A percentile compares a stretch with the other conserved stretches of the same genome.
Evolutionary conservation across 2,888 invertebrate species (phyloP).

Genomic region (Ennomos fuscantarius): DNA sequence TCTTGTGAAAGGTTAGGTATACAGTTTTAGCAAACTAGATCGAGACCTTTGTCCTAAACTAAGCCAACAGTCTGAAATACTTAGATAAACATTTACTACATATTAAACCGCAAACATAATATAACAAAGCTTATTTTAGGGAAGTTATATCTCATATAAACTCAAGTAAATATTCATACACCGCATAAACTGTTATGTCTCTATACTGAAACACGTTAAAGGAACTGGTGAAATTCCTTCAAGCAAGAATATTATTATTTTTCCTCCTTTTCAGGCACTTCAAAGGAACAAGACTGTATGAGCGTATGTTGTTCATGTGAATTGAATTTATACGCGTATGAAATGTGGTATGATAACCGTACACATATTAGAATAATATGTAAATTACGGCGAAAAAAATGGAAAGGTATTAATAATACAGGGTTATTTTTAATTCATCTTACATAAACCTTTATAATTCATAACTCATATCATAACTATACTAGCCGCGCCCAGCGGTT

Average conservation of each 20-base stretch:
- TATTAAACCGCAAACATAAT: conserved; percentile 4
- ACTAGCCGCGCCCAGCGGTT: too few species aligned
- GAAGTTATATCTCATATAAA: conserved; percentile 22
- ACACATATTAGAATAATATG: conserved; percentile 25
- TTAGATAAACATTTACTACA: conserved; percentile 10
- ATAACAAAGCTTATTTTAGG: conserved; percentile 15
- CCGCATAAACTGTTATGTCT: conserved; percentile 21
- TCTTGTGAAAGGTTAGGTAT: too few species aligned
- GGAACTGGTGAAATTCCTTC: conserved; percentile 8
- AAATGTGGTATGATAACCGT: conserved; percentile 26
- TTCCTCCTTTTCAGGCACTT: conserved; percentile 30
- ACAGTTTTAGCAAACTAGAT: too few species aligned
- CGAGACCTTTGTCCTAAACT: not conserved
- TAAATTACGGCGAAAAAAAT: not conserved
- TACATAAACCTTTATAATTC: too few species aligned
- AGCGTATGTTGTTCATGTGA: conserved; percentile 30
- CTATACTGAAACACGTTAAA: conserved; percentile 17
- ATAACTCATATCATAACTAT: too few species aligned
- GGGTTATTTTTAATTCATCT: too few species aligned
- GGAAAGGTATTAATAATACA: not conserved
- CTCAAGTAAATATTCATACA: conserved; percentile 22
- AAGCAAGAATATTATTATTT: conserved; percentile 31
- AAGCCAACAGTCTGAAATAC: conserved; percentile 7
- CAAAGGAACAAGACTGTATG: conserved; percentile 29
- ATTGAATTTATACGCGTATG: conserved; percentile 31